Percentiles rank a stretch among this genome's conserved stretches.
These are phyloP conservation scores for Equus przewalskii DNA, from an alignment of 2,113 vertebrate species.

Conservation along the genomic window DNA sequence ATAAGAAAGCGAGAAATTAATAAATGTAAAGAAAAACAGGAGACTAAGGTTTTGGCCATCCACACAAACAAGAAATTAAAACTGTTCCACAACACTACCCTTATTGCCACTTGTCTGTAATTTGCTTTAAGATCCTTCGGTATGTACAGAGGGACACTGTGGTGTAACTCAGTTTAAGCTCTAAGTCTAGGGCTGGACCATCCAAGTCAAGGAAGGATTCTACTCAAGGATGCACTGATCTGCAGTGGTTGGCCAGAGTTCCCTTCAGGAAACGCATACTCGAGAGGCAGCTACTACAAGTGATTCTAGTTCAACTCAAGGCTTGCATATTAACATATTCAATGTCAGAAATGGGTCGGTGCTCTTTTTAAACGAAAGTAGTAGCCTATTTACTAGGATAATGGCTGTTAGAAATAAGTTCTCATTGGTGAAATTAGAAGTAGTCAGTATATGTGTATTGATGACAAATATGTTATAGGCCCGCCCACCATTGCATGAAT, in stretches of 20 bases:
- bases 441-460: not conserved
- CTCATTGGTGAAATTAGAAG: not conserved
- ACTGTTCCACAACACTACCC: not conserved
- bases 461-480: not conserved
- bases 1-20: conserved; percentile 57
- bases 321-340: not conserved
- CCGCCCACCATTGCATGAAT: not conserved
- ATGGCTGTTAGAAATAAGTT: not conserved
- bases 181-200: not conserved
- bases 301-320: not conserved
- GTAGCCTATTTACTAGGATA: not conserved
- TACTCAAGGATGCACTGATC: not conserved
- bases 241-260: not conserved
- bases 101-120: not conserved
- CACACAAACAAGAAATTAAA: conserved; percentile 54
- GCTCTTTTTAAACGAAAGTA: not conserved
- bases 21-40: conserved; percentile 8
- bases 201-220: not conserved
- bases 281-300: not conserved
- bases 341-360: not conserved
- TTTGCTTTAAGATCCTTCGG: not conserved
- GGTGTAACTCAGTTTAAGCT: not conserved
- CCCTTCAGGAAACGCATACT: not conserved
- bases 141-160: not conserved
- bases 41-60: not conserved